phyloP scores from a whole-genome alignment of 1,140 invertebrate species.

The Pseudomyrmex dendroicus region DNA sequence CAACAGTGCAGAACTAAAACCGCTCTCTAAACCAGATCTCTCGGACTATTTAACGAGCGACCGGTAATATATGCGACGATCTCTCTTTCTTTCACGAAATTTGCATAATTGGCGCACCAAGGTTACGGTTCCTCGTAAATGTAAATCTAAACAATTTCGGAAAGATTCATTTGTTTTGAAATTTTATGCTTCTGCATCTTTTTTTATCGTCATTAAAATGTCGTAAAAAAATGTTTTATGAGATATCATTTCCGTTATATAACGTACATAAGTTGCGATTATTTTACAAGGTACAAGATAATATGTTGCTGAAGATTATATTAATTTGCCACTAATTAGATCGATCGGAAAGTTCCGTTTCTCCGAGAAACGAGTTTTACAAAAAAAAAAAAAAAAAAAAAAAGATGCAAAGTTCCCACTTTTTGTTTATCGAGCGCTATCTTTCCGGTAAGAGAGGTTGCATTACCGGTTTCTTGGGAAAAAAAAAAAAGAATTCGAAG shows the following conservation, averaged over 20 bases:
- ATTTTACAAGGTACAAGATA: slow-evolving; percentile 1
- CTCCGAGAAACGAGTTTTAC: neutral
- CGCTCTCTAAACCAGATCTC: slow-evolving; percentile 58
- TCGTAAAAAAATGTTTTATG: neutral
- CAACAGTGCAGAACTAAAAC: neutral
- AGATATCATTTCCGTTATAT: neutral
- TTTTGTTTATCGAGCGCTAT: slow-evolving; percentile 19
- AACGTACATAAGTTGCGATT: too few relatives aligned
- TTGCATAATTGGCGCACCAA: slow-evolving; percentile 75
- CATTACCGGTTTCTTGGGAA: slow-evolving; percentile 14
- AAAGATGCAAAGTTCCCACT: neutral
- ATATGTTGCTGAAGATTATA: neutral
- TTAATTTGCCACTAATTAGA: slow-evolving; percentile 23
- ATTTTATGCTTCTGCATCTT: neutral
- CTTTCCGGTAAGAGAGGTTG: slow-evolving; percentile 15
- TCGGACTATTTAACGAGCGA: slow-evolving; percentile 18
- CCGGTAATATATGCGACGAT: slow-evolving; percentile 62
- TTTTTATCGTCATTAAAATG: too few relatives aligned
- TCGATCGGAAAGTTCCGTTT: neutral
- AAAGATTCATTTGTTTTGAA: neutral
- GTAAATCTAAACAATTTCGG: slow-evolving; percentile 12
- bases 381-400: neutral
- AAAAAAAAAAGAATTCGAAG: neutral
- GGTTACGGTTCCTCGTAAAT: slow-evolving; percentile 62
- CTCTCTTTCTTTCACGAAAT: slow-evolving; percentile 56